Evolutionary conservation across 2,113 vertebrate genomes (phyloP).

Genomic region (Uropsilus gracilis): DNA sequence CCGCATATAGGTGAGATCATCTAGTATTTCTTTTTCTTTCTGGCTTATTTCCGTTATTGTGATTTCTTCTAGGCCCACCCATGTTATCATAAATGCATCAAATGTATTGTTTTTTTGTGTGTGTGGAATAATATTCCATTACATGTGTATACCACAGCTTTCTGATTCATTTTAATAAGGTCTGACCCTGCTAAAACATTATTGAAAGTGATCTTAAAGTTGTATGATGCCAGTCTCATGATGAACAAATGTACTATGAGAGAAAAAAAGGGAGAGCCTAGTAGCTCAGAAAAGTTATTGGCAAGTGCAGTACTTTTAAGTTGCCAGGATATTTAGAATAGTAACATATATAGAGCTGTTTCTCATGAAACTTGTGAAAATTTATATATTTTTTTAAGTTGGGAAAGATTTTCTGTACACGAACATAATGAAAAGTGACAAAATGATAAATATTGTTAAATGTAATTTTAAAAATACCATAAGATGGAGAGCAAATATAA

Average conservation of each 20-base stretch:
- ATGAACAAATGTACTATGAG: not conserved
- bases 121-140: too few species aligned
- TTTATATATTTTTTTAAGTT: not conserved
- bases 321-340: not conserved
- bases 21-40: too few species aligned
- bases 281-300: not conserved
- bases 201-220: not conserved
- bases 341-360: not conserved
- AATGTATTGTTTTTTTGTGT: too few species aligned
- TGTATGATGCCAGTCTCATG: not conserved
- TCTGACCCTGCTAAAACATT: not conserved
- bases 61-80: too few species aligned
- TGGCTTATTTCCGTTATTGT: too few species aligned
- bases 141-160: too few species aligned
- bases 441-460: not conserved
- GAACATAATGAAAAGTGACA: not conserved
- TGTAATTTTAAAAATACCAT: not conserved
- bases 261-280: not conserved
- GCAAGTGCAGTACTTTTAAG: not conserved
- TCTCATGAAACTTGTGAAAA: not conserved
- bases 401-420: not conserved
- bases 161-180: not conserved
- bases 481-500: not conserved
- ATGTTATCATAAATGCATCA: too few species aligned
- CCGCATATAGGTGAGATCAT: too few species aligned